phyloP scores from a whole-genome alignment of 2,113 vertebrate species.

The Chionomys nivalis region DNA sequence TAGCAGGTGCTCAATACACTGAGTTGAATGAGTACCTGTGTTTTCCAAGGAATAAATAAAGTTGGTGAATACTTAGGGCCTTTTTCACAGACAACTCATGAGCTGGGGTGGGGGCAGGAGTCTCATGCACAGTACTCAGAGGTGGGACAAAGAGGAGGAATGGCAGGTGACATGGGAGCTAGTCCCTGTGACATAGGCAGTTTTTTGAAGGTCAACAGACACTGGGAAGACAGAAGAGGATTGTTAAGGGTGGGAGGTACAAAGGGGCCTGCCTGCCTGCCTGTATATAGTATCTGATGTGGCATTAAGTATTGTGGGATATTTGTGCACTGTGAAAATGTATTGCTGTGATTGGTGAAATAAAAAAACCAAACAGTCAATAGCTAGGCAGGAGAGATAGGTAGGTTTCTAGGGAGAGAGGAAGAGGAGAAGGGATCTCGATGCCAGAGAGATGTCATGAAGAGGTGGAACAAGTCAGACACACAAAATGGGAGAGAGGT shows the following conservation, averaged over 20 bases:
- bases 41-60: background rate
- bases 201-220: background rate
- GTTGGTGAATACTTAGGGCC: background rate
- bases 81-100: background rate
- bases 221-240: background rate
- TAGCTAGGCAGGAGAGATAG: background rate
- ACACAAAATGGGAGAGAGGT: background rate
- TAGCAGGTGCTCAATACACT: background rate
- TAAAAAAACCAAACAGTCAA: background rate
- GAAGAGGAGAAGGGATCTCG: background rate
- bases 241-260: background rate
- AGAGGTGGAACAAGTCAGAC: background rate
- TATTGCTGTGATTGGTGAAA: background rate
- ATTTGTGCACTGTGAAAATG: background rate
- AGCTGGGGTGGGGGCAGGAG: background rate
- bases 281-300: rapidly evolving
- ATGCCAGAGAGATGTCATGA: background rate
- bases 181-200: background rate
- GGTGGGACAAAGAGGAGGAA: too few relatives aligned
- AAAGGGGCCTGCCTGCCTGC: background rate
- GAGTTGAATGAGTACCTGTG: background rate
- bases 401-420: background rate
- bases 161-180: background rate
- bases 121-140: rapidly evolving
- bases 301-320: background rate